phyloP scores from a whole-genome alignment of 2,797 vertebrate species.

The Chromis chromis region DNA sequence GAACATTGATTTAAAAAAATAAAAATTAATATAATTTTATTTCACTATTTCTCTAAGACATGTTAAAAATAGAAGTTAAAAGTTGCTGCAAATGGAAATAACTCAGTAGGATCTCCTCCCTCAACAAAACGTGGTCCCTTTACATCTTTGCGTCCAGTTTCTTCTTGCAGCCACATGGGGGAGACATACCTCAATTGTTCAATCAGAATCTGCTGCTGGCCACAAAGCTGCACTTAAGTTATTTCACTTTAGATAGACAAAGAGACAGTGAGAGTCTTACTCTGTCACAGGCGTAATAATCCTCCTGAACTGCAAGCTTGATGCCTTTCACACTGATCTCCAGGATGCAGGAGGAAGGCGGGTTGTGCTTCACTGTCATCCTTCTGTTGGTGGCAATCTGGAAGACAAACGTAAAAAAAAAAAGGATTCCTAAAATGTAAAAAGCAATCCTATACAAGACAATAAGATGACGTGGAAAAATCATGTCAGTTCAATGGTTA shows the following conservation, averaged over 20 bases:
- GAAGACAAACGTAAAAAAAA: constrained; percentile 26
- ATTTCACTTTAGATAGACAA: background rate
- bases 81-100: too few species aligned
- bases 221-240: background rate
- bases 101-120: too few species aligned
- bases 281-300: constrained; percentile 80
- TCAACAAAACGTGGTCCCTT: too few species aligned
- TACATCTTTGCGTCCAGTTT: constrained; percentile 24
- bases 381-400: constrained; percentile 97
- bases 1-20: too few species aligned
- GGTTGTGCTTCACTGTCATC: constrained; percentile 97
- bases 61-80: too few species aligned
- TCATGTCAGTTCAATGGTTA: too few species aligned
- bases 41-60: too few species aligned
- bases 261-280: constrained; percentile 44
- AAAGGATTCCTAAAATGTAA: background rate
- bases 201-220: background rate
- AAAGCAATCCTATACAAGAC: too few species aligned
- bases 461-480: too few species aligned
- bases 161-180: constrained; percentile 47
- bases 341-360: constrained; percentile 93
- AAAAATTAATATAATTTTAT: too few species aligned
- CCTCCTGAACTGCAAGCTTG: constrained; percentile 93
- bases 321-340: constrained; percentile 96
- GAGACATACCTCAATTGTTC: constrained; percentile 14